phyloP scores from a whole-genome alignment of 2,888 invertebrate species.

The Hirtodrosophila trivittata region DNA sequence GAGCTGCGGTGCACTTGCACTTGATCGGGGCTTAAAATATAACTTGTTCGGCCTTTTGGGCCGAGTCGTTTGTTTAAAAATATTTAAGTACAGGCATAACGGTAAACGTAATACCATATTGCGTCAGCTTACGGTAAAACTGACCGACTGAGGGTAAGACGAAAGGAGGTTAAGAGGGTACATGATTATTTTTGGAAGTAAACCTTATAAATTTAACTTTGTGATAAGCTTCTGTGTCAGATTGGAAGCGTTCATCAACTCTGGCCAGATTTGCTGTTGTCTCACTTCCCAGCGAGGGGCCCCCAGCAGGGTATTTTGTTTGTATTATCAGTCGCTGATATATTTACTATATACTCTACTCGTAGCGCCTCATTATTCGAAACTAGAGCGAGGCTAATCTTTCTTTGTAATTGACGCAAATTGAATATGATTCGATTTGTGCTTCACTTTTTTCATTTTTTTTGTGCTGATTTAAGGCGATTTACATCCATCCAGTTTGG shows the following conservation, averaged over 20 bases:
- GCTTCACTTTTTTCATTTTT: slow-evolving; percentile 24
- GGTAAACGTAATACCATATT: slow-evolving; percentile 37
- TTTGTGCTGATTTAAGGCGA: slow-evolving; percentile 20
- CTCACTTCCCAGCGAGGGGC: too few relatives aligned
- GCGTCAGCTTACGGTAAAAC: slow-evolving; percentile 60
- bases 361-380: slow-evolving; percentile 40
- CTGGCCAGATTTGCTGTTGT: slow-evolving; percentile 10
- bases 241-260: slow-evolving; percentile 20
- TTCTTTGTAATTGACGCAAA: slow-evolving; percentile 72
- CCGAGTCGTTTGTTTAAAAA: slow-evolving; percentile 6
- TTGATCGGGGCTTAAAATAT: too few relatives aligned
- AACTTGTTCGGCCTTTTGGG: slow-evolving; percentile 8
- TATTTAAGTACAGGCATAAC: slow-evolving; percentile 29
- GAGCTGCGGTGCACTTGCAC: slow-evolving; percentile 18
- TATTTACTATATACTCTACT: too few relatives aligned
- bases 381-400: slow-evolving; percentile 76
- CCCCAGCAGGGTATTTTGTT: slow-evolving; percentile 45
- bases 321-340: slow-evolving; percentile 63
- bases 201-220: slow-evolving; percentile 30
- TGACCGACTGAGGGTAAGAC: too few relatives aligned
- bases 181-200: slow-evolving; percentile 49
- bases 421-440: slow-evolving; percentile 57
- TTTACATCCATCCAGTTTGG: slow-evolving; percentile 22
- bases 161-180: too few relatives aligned
- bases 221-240: slow-evolving; percentile 35